Evolutionary conservation across 2,113 vertebrate genomes (phyloP).

Genomic region (Phrynocephalus versicolor): DNA sequence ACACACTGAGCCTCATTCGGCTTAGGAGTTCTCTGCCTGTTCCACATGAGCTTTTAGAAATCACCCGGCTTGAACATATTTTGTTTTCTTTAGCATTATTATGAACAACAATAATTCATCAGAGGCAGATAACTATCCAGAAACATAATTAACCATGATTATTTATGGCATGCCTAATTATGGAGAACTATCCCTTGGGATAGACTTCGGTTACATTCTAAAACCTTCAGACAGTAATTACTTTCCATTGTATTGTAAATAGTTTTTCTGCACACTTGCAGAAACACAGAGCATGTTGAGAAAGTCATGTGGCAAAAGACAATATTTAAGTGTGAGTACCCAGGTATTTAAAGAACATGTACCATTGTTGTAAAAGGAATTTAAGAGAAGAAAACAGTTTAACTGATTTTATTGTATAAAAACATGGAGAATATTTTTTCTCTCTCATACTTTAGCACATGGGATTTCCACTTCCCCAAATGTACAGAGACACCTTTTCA

Average conservation of each 20-base stretch:
- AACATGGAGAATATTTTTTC: slow-evolving; percentile 45
- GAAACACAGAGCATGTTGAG: slow-evolving; percentile 48
- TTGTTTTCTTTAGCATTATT: slow-evolving; percentile 49
- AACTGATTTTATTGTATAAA: slow-evolving; percentile 50
- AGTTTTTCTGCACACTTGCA: slow-evolving; percentile 52
- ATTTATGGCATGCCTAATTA: slow-evolving; percentile 70
- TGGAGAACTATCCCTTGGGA: slow-evolving; percentile 53
- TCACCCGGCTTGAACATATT: slow-evolving; percentile 39
- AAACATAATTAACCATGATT: slow-evolving; percentile 64
- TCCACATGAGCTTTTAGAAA: slow-evolving; percentile 51
- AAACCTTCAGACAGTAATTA: slow-evolving; percentile 68
- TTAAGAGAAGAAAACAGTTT: slow-evolving; percentile 17
- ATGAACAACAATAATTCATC: slow-evolving; percentile 58
- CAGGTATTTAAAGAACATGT: slow-evolving; percentile 30
- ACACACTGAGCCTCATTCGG: neutral
- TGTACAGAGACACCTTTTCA: neutral
- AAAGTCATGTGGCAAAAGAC: slow-evolving; percentile 45
- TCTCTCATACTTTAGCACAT: slow-evolving; percentile 46
- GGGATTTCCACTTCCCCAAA: slow-evolving; percentile 38
- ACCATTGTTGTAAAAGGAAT: slow-evolving; percentile 27
- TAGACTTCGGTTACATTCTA: slow-evolving; percentile 56
- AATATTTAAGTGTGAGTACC: slow-evolving; percentile 48
- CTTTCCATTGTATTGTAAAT: slow-evolving; percentile 61
- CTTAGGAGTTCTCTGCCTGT: neutral
- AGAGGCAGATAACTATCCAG: slow-evolving; percentile 59